Evolutionary conservation across 1,140 invertebrate genomes (phyloP).

Genomic region (Bathynomus jamesi): DNA sequence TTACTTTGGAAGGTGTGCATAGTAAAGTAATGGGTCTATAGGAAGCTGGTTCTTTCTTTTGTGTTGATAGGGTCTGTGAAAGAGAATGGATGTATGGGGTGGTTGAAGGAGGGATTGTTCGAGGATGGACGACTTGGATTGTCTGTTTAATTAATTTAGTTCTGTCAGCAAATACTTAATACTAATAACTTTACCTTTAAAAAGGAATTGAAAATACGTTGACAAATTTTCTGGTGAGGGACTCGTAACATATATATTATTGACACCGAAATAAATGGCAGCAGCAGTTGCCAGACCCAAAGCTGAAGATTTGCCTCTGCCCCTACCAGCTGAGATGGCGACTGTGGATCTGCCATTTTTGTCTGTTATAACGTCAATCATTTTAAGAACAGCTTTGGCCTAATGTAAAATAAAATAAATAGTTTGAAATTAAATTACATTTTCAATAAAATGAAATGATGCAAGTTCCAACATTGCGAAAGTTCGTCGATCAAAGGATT

Average conservation of each 20-base stretch:
- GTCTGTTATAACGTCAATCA: slow-evolving; percentile 93
- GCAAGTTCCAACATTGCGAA: too few relatives aligned
- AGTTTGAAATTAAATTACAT: not conserved
- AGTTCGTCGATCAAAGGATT: not conserved
- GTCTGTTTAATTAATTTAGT: not conserved
- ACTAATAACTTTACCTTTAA: slow-evolving; percentile 62
- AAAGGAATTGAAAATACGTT: slow-evolving; percentile 94
- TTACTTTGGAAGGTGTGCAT: too few relatives aligned
- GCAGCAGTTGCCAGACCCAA: slow-evolving; percentile 84
- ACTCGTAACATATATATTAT: slow-evolving; percentile 97
- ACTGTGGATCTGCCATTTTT: slow-evolving; percentile 83
- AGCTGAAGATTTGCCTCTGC: slow-evolving; percentile 95
- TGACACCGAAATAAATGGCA: slow-evolving; percentile 79
- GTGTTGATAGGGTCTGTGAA: too few relatives aligned
- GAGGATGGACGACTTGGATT: too few relatives aligned
- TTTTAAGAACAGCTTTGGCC: slow-evolving; percentile 82
- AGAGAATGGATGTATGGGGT: too few relatives aligned
- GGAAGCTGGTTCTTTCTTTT: too few relatives aligned
- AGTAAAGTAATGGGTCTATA: too few relatives aligned
- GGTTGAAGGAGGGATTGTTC: too few relatives aligned
- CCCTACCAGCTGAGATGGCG: slow-evolving; percentile 89
- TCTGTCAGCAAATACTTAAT: not conserved
- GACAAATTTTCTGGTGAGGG: slow-evolving; percentile 97
- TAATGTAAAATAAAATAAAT: slow-evolving; percentile 38
- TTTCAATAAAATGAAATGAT: not conserved